These are phyloP conservation scores for Smutsia temminckii DNA, from an alignment of 2,797 vertebrate species.

Conservation along the genomic window DNA sequence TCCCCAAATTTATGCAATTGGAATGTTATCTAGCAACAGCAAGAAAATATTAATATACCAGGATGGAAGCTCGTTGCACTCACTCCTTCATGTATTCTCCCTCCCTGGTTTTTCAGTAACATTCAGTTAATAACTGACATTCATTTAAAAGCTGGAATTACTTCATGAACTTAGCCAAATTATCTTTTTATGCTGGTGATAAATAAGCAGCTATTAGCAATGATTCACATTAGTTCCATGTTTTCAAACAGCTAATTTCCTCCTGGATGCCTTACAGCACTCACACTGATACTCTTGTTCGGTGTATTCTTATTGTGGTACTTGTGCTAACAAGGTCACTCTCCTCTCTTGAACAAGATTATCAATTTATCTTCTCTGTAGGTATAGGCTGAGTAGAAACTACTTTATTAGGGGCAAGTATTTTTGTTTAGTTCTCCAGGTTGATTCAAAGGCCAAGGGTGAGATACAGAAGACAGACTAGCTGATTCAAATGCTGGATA, in stretches of 20 bases:
- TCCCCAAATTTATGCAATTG: neutral
- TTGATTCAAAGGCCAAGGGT: neutral
- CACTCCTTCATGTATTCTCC: neutral
- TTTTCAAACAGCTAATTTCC: constrained; percentile 76
- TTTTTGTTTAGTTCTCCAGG: constrained; percentile 16
- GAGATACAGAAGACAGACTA: constrained; percentile 12
- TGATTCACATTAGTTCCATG: constrained; percentile 76
- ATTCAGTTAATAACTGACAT: constrained; percentile 67
- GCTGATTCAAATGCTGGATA: neutral
- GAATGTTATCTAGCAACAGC: constrained; percentile 25
- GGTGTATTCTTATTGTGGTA: constrained; percentile 47
- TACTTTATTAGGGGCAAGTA: constrained; percentile 41
- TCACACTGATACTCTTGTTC: constrained; percentile 55
- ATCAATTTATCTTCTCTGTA: constrained; percentile 49
- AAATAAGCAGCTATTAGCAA: constrained; percentile 78
- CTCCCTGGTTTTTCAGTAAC: neutral
- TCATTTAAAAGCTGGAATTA: constrained; percentile 73
- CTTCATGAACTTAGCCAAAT: constrained; percentile 72
- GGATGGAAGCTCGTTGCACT: neutral
- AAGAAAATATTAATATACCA: constrained; percentile 31
- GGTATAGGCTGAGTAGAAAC: constrained; percentile 16
- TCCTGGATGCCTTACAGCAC: constrained; percentile 54
- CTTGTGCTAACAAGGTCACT: constrained; percentile 71
- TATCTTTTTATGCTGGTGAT: constrained; percentile 76
- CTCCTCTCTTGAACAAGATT: constrained; percentile 55